Base-by-base conservation (phyloP, 2,888 invertebrate genomes). In the Troides oblongomaculatus region DNA sequence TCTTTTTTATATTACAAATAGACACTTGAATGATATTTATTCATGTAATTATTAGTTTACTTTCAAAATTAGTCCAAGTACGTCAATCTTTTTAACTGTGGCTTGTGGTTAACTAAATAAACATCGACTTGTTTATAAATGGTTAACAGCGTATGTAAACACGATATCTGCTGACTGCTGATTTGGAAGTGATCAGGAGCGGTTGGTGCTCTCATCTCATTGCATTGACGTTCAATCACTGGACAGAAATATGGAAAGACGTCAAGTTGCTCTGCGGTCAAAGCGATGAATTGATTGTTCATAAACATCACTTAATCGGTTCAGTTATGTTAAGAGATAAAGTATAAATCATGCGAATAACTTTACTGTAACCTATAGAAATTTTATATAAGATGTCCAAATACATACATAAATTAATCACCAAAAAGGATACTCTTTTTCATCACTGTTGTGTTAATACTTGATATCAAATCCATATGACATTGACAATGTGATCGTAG, bases 101-200 rank as follows among this genome's bases (percentile, higher is more conserved):
- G 77, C 74, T 76, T 83, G 85, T 78, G 85, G 85, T 88, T 78
- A 81, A 77, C 79, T 76, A 80, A 77, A 78, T 83, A 75, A 3
- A 30, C 76, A 76, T 78, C 74, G 75, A 77, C 79, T 80, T 83
- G 81, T 77, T 79, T 79, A 81, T 82, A 78, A 74, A 81, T 83
- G 87, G 82, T 85, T 85, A 88, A 87, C 85, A 84, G 84, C 78
- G 81, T 88, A 84, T 86, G 83, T 87, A 87, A 88, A 87, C 87
- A 85, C 82, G 84, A 84, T 83, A 84, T 83, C 79, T 79, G 75
- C 75, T 74, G 79, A 74, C 77, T 78, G 66, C 69, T 71, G 64
- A 65, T 56, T 77, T 76, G 72, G 73, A 74, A 75, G 77, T 76
- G 79, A 78, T 79, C 75, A 74, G 84, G 76, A 84, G 84, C 83